phyloP scores from a whole-genome alignment of 2,888 invertebrate genomes.

The Lordiphosa andalusiaca region DNA sequence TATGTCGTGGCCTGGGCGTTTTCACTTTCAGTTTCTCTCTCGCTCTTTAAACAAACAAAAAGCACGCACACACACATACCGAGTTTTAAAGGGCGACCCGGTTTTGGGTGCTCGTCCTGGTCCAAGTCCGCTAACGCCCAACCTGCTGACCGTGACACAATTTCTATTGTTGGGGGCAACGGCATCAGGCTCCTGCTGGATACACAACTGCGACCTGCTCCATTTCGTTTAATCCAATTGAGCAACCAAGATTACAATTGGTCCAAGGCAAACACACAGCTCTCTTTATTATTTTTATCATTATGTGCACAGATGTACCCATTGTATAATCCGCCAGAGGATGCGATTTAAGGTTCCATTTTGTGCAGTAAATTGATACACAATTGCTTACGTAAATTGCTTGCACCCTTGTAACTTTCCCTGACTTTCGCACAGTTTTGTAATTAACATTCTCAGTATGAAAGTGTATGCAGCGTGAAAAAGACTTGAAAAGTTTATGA shows the following conservation, averaged over 20 bases:
- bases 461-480: conserved; percentile 28
- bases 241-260: conserved; percentile 1
- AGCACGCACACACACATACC: conserved; percentile 19
- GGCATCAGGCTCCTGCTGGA: conserved; percentile 27
- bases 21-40: conserved; percentile 67
- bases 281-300: conserved; percentile 20
- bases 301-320: conserved; percentile 12
- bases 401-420: conserved; percentile 17
- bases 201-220: conserved; percentile 34
- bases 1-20: conserved; percentile 66
- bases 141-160: conserved; percentile 74
- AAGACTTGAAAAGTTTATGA: conserved; percentile 3
- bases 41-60: conserved; percentile 10
- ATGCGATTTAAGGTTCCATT: conserved; percentile 72
- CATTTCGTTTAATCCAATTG: conserved; percentile 22
- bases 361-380: conserved; percentile 43
- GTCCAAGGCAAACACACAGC: conserved; percentile 10
- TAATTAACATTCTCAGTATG: conserved; percentile 31
- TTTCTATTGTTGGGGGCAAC: conserved; percentile 57
- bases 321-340: conserved; percentile 68
- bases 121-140: conserved; percentile 37
- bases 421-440: conserved; percentile 22
- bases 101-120: conserved; percentile 30
- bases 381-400: conserved; percentile 19
- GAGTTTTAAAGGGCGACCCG: conserved; percentile 42